These are phyloP conservation scores for Aleiodes sp. DNA, from an alignment of 1,140 invertebrate genomes.

Conservation along the genomic window DNA sequence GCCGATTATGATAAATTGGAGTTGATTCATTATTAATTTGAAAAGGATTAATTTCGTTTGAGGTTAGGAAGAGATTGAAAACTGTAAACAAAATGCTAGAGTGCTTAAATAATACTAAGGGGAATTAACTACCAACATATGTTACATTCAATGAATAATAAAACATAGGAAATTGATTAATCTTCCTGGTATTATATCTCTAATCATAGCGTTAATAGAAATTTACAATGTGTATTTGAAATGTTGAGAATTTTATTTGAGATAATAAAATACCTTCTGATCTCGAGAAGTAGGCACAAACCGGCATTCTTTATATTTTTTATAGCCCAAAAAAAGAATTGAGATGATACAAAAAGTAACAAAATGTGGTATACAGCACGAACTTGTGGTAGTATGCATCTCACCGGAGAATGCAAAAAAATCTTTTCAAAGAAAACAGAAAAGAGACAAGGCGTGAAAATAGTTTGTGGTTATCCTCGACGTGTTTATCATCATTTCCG, in stretches of 20 bases:
- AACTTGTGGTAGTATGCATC: not conserved
- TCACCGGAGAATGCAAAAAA: not conserved
- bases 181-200: too few species aligned
- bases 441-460: conserved; percentile 5
- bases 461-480: conserved; percentile 30
- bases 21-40: too few species aligned
- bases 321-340: not conserved
- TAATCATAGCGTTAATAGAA: too few species aligned
- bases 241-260: not conserved
- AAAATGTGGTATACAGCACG: not conserved
- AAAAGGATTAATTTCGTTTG: not conserved
- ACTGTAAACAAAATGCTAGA: not conserved
- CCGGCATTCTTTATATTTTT: conserved; percentile 21
- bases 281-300: conserved; percentile 10
- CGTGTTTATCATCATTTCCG: conserved; percentile 32
- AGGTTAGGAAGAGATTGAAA: not conserved
- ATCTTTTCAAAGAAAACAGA: not conserved
- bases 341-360: not conserved
- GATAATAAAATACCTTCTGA: conserved; percentile 15
- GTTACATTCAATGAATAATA: too few species aligned
- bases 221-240: not conserved
- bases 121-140: too few species aligned
- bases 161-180: too few species aligned
- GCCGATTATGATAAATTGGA: too few species aligned
- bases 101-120: not conserved